Percentiles rank a stretch among this genome's conserved stretches.
phyloP scores from a whole-genome alignment of 1,140 invertebrate genomes.

The Aphelinus certus region DNA sequence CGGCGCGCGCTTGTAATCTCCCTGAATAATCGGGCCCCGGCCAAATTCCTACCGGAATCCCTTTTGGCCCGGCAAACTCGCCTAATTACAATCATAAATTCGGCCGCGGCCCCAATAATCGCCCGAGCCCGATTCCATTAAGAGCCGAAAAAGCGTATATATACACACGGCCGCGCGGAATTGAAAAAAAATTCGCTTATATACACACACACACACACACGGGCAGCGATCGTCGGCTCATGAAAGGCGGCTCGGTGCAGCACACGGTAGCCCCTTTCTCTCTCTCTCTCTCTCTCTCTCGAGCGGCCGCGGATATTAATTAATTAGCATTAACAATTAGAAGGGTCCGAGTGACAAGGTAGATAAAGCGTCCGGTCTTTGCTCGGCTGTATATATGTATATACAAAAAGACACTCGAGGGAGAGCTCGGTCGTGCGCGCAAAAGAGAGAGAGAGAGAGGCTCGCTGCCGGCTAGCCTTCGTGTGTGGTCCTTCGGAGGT shows the following conservation, averaged over 20 bases:
- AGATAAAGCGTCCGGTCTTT: slow-evolving; percentile 11
- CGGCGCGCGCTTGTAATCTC: too few species aligned
- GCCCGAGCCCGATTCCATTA: too few species aligned
- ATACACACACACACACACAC: neutral
- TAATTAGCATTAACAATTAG: slow-evolving; percentile 38
- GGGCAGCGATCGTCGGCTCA: neutral
- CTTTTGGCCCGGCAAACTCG: too few species aligned
- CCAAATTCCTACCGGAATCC: too few species aligned
- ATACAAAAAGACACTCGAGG: neutral
- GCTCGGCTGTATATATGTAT: neutral
- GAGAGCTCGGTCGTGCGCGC: neutral
- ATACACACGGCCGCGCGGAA: too few species aligned
- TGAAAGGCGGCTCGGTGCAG: neutral
- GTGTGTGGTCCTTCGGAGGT: slow-evolving; percentile 58
- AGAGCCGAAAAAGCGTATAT: too few species aligned
- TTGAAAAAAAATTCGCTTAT: neutral
- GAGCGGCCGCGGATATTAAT: slow-evolving; percentile 25
- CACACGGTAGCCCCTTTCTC: neutral
- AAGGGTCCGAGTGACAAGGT: slow-evolving; percentile 33
- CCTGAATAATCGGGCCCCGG: too few species aligned
- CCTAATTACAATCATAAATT: too few species aligned
- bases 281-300: neutral
- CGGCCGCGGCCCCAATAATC: too few species aligned
- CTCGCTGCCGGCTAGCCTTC: slow-evolving; percentile 46
- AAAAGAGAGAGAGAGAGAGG: neutral